Evolutionary conservation across 1,140 invertebrate species (phyloP), one percentile per base, ranked within the genome.

Genomic region (Ylistrum balloti): DNA sequence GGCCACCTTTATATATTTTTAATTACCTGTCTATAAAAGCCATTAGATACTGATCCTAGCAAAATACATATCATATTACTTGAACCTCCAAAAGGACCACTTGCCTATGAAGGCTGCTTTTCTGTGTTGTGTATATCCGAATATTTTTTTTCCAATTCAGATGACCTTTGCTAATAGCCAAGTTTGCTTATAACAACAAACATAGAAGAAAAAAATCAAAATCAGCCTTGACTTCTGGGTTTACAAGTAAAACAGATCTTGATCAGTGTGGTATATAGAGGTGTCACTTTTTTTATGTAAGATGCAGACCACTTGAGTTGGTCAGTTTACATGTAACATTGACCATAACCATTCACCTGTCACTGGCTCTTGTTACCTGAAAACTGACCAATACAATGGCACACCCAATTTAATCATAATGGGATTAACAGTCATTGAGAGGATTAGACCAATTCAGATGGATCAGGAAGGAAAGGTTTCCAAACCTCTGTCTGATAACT

Each of bases 381-480:
- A 28, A n/a, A 74, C 56, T 74, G 56, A 28, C 22, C 56, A 74
- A n/a, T 17, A 48, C 45, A n/a, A 48, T 5, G 22, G 20, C 45
- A 48, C 56, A n/a, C 56, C 56, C 56, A 22, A 28, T 74, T 28
- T 74, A 74, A 74, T 28, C 56, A 74, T 74, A 74, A 74, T 74
- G 56, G n/a, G 56, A 74, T 74, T 74, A 74, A 74, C 56, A 22
- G 17, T n/a, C 17, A n/a, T 74, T 74, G 0, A 74, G n/a, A 74
- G 56, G 56, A 74, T 74, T 74, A 74, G 56, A 74, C 56, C 56
- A 22, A 74, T 74, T 74, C n/a, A 74, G n/a, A 74, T 74, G 22
- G n/a, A 28, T 74, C 22, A 74, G 56, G 56, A n/a, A 74, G n/a
- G 56, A n/a, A 74, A 74, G n/a, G 56, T n/a, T 74, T 74, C 56